Evolutionary conservation across 1,140 invertebrate species (phyloP), one percentile per base, ranked within the genome.

Genomic region (Saxidomus purpurata): DNA sequence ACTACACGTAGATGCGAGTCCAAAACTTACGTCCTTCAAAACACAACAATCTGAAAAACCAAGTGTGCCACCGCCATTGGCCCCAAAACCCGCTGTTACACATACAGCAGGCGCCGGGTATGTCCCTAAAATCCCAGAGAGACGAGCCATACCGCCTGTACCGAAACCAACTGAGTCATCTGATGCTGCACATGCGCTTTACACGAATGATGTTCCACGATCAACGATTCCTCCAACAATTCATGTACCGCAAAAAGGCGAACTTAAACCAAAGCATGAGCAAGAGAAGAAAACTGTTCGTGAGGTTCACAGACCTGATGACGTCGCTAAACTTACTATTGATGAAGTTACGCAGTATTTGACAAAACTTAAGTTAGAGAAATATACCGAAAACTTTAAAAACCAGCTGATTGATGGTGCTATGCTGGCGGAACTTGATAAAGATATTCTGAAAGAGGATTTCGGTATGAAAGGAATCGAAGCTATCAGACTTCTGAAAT

Each of bases 401-500:
- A 28, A 36, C 9, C 11, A 74, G 13, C 74, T 74, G 36, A 89
- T 89, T 61, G 88, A 89, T 49, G 88, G 88, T 31, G 11, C 19
- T 22, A 49, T 89, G 15, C 61, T 89, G 0, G 25, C 38, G 13
- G 88, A 89, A 22, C 9, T 89, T 19, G 67, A 71, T 36, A 84
- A 25, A 36, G 71, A 79, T 8, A 76, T 84, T 11, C 52, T 89
- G 28, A 79, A 28, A 34, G 52, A 79, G 8, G 79, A 83, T 47
- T 89, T 89, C 67, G 71, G 74, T 40, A 59, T 89, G 25, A 76
- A 59, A 25, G 43, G n/a, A 17, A 13, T 83, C 17, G 79, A 89
- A 55, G 81, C 67, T 36, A 13, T 89, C n/a, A 61, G 80, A 31
- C 47, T 89, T 11, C 19, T 83, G 25, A 83, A 74, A 69, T 89